Conservation (phyloP, 23 tunicate genomes). For the Ciona savignyi region DNA sequence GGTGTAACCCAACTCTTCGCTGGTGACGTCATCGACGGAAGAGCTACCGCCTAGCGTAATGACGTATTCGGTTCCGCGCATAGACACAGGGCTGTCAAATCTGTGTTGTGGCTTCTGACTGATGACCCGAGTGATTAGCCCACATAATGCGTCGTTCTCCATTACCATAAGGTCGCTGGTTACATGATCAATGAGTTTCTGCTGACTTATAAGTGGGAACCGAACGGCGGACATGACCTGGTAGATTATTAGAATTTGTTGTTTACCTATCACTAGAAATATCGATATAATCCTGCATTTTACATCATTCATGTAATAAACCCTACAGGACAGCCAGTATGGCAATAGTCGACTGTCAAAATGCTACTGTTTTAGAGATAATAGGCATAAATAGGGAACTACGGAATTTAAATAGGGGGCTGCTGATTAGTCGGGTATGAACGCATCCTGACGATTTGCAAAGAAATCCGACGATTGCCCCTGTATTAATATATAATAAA, state of each 20-base stretch:
- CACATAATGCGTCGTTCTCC: conserved; percentile 44
- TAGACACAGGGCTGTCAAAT: conserved; percentile 31
- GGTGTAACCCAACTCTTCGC: conserved; percentile 66
- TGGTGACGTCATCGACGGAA: conserved; percentile 67
- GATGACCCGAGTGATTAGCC: conserved; percentile 34
- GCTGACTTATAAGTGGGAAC: conserved; percentile 48
- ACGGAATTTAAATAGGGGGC: too few species aligned
- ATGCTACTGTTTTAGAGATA: too few species aligned
- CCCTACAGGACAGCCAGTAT: too few species aligned
- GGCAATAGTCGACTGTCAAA: too few species aligned
- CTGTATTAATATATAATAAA: too few species aligned
- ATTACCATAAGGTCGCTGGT: conserved; percentile 61
- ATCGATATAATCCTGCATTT: too few species aligned
- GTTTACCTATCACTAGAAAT: too few species aligned
- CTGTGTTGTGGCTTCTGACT: conserved; percentile 25
- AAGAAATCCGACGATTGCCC: too few species aligned
- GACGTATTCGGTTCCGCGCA: conserved; percentile 61
- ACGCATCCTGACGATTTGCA: too few species aligned
- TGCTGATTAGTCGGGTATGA: too few species aligned
- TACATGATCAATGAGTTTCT: conserved; percentile 44
- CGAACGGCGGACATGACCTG: conserved; percentile 76
- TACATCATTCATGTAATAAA: too few species aligned
- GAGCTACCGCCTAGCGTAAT: conserved; percentile 68
- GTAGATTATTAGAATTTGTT: not conserved
- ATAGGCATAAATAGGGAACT: too few species aligned